These are phyloP conservation scores for Melanotaenia duboulayi DNA, from an alignment of 2,113 vertebrate species.

Conservation along the genomic window DNA sequence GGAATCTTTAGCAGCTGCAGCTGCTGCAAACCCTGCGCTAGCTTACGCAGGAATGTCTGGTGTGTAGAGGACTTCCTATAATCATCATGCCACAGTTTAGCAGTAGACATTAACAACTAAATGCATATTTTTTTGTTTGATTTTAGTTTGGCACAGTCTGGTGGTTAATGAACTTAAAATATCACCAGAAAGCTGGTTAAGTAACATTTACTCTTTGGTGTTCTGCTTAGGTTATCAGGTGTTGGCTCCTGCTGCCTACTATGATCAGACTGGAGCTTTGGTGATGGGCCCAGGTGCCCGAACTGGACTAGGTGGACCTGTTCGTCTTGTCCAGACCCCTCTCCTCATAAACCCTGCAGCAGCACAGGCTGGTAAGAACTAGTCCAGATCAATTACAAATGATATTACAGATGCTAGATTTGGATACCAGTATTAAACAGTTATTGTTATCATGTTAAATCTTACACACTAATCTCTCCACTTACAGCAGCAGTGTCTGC, in stretches of 20 bases:
- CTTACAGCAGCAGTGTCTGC: constrained; percentile 91
- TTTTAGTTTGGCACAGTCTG: not conserved
- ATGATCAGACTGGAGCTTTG: constrained; percentile 94
- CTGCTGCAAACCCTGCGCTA: constrained; percentile 92
- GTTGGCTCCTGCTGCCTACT: constrained; percentile 94
- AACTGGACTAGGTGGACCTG: constrained; percentile 90
- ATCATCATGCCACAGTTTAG: not conserved
- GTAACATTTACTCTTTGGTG: not conserved
- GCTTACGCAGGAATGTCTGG: constrained; percentile 96
- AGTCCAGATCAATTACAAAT: not conserved
- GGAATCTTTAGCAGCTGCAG: constrained; percentile 89
- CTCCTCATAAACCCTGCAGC: constrained; percentile 95
- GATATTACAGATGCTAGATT: not conserved
- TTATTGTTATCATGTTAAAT: not conserved
- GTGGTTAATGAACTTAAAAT: not conserved
- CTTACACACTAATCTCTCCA: not conserved
- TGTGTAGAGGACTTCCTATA: constrained; percentile 61
- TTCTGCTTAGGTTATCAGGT: constrained; percentile 91
- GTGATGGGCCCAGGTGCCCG: constrained; percentile 94
- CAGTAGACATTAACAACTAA: not conserved
- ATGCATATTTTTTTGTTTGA: not conserved
- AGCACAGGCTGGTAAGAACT: constrained; percentile 89
- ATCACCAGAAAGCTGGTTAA: too few relatives aligned
- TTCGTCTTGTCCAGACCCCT: constrained; percentile 93
- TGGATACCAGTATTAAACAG: not conserved